Percentiles rank a stretch among this genome's conserved stretches.
These are phyloP conservation scores for Eupithecia tripunctaria DNA, from an alignment of 2,888 invertebrate species.

Conservation along the genomic window DNA sequence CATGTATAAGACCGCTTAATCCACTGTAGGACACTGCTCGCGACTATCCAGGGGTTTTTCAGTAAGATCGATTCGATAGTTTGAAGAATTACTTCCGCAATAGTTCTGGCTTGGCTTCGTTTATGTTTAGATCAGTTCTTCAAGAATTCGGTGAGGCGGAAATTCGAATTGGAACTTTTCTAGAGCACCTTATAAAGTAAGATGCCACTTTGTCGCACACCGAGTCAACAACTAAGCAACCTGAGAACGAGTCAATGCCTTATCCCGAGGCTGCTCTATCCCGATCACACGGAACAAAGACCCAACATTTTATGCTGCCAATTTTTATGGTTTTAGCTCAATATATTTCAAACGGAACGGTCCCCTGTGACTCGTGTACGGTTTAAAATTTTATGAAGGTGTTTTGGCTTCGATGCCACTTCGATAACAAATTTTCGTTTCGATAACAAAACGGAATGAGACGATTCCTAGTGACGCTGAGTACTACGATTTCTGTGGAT, in stretches of 20 bases:
- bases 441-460: background rate
- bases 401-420: background rate
- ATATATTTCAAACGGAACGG: constrained; percentile 11
- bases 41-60: background rate
- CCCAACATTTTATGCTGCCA: constrained; percentile 12
- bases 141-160: background rate
- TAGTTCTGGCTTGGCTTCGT: background rate
- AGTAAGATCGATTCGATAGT: background rate
- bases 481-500: background rate
- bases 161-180: background rate
- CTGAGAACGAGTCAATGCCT: background rate
- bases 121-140: background rate
- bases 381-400: constrained; percentile 12
- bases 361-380: constrained; percentile 5
- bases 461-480: background rate
- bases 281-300: background rate
- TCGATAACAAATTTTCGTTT: background rate
- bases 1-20: no score
- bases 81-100: background rate
- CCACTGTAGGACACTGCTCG: no score
- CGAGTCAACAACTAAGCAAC: background rate
- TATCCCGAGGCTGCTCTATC: background rate
- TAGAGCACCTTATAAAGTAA: background rate
- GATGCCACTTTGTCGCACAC: background rate
- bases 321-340: constrained; percentile 17